A percentile compares a stretch with the other conserved stretches of the same genome.
Conservation (phyloP, 2,797 vertebrate genomes). For the Eidolon dupreanum region DNA sequence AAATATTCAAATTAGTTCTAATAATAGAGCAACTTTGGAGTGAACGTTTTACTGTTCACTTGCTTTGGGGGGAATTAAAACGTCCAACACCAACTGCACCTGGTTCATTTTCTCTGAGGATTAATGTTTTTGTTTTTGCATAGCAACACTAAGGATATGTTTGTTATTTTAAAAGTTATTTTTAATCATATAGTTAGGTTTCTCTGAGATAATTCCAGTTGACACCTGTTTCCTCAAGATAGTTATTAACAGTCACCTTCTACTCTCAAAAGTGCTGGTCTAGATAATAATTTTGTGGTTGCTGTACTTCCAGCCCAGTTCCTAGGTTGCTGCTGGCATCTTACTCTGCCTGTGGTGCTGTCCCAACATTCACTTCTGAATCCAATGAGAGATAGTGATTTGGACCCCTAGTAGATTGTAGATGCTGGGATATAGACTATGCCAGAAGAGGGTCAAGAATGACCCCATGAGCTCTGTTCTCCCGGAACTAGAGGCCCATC, state of each 20-base stretch:
- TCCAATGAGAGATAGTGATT: neutral
- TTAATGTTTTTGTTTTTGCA: neutral
- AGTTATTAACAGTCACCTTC: neutral
- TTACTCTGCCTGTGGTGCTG: rapidly evolving
- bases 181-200: neutral
- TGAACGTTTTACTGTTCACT: rapidly evolving
- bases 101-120: neutral
- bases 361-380: neutral
- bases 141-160: neutral
- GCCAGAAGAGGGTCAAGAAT: neutral
- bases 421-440: neutral
- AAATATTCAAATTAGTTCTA: neutral
- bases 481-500: rapidly evolving
- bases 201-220: neutral
- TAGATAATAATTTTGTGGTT: rapidly evolving
- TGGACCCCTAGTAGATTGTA: neutral
- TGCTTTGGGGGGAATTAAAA: neutral
- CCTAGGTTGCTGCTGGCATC: neutral
- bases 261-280: neutral
- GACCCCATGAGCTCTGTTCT: rapidly evolving
- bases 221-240: neutral
- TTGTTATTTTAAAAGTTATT: neutral
- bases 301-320: rapidly evolving
- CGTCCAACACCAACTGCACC: neutral
- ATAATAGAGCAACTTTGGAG: neutral